These are phyloP conservation scores for Drosophila histrio DNA, from an alignment of 2,888 invertebrate genomes.

Conservation along the genomic window DNA sequence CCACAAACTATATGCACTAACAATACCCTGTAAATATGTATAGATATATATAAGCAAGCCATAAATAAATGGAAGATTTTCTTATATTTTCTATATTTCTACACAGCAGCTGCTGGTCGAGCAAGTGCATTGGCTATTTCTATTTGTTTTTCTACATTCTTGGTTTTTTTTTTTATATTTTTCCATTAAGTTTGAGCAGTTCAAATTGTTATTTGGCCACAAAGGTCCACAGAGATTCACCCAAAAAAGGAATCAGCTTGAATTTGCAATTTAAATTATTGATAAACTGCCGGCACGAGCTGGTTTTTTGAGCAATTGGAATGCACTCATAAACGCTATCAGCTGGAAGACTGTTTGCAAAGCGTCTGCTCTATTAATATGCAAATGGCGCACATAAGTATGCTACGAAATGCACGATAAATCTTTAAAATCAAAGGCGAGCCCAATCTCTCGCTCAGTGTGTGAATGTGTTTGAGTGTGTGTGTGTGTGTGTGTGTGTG, in stretches of 20 bases:
- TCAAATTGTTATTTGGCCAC: constrained; percentile 42
- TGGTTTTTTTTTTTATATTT: constrained; percentile 24
- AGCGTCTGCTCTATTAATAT: constrained; percentile 66
- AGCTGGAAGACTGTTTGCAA: constrained; percentile 27
- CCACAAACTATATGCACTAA: constrained; percentile 13
- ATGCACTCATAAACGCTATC: constrained; percentile 46
- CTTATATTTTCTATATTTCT: not conserved
- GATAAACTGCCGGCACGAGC: constrained; percentile 45
- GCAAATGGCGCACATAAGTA: constrained; percentile 74
- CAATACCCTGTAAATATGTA: constrained; percentile 1
- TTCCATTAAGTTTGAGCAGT: constrained; percentile 33
- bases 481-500: not conserved
- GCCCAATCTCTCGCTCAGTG: constrained; percentile 10
- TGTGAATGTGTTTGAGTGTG: not conserved
- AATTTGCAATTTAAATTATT: constrained; percentile 70
- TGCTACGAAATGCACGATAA: constrained; percentile 71
- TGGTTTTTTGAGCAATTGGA: constrained; percentile 13
- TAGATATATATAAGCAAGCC: not conserved
- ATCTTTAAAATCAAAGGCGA: constrained; percentile 76
- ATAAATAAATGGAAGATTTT: not conserved
- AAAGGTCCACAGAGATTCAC: constrained; percentile 32
- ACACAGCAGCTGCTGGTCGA: not conserved
- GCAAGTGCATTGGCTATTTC: no score
- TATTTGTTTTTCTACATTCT: constrained; percentile 6
- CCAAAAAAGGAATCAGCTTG: constrained; percentile 28